A percentile compares a stretch with the other conserved stretches of the same genome.
phyloP scores from a whole-genome alignment of 2,888 invertebrate genomes.

The Caenorhabditis panamensis region DNA sequence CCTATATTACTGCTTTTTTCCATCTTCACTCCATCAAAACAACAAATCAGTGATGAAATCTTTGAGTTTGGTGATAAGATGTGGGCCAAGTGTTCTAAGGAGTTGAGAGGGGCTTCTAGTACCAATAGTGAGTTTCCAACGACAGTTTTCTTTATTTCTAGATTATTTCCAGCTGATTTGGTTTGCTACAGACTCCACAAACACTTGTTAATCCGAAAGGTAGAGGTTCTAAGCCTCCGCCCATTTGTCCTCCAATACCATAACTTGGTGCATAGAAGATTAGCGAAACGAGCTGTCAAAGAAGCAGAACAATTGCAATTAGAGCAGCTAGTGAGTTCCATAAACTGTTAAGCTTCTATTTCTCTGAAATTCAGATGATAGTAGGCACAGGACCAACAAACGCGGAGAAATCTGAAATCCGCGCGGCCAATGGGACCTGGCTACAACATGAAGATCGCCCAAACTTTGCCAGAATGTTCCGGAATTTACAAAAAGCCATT shows the following conservation, averaged over 20 bases:
- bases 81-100: slow-evolving; percentile 33
- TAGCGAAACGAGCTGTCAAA: slow-evolving; percentile 17
- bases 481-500: slow-evolving; percentile 26
- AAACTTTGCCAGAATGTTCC: slow-evolving; percentile 23
- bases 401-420: slow-evolving; percentile 23
- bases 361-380: slow-evolving; percentile 24
- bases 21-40: background rate
- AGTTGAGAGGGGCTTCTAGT: slow-evolving; percentile 11
- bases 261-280: slow-evolving; percentile 22
- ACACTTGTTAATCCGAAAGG: slow-evolving; percentile 23
- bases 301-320: slow-evolving; percentile 33
- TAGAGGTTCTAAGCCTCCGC: slow-evolving; percentile 40
- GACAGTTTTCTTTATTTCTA: background rate
- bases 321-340: slow-evolving; percentile 40
- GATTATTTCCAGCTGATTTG: slow-evolving; percentile 28
- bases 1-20: background rate
- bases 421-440: slow-evolving; percentile 62
- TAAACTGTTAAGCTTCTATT: too few species aligned
- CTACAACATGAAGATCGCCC: slow-evolving; percentile 16
- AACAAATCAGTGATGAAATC: background rate
- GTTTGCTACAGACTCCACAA: slow-evolving; percentile 34
- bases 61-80: slow-evolving; percentile 32
- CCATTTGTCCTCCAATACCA: slow-evolving; percentile 55
- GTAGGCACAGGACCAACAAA: slow-evolving; percentile 13
- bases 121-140: slow-evolving; percentile 19